Evolutionary conservation across 1,140 invertebrate genomes (phyloP), one percentile per base, ranked within the genome.

Genomic region (Drosophila repleta): DNA sequence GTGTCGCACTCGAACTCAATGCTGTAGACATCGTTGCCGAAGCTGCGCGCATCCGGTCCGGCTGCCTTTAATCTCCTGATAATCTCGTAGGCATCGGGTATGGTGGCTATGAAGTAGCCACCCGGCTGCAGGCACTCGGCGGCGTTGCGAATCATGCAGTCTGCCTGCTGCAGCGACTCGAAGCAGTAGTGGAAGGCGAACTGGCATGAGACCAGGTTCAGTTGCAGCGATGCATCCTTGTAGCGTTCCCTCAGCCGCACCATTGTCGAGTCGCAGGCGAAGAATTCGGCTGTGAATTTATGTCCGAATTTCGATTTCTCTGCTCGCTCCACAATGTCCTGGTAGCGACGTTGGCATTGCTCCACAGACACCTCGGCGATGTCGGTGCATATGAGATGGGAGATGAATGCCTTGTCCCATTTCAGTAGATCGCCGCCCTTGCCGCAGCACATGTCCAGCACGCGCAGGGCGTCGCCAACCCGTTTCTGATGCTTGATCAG

Each of bases 151-250:
- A 99, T 92, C 97, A 99, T 98, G 84, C 95, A 95, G 89, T 98
- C 95, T 1, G 97, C 98, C 93, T 99, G 98, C n/a, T 93, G 90
- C 60, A 98, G 92, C 56, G 96, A 96, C 92, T 99, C 98, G 93
- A 99, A 99, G 83, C 96, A 96, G 82, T 99, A 99, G 92, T 98
- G 97, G 82, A 99, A 96, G 18, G 98, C 96, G 94, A 99, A 99
- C 92, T 99, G 99, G 92, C 98, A 99, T 82, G 97, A 99, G 0
- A 97, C 96, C 4, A 99, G 79, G 92, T 99, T 97, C 85, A 99
- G 94, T 79, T 95, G 93, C 13, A 96, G 94, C 37, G 95, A 95
- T 4, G 95, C 94, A 92, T 97, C 95, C 74, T 94, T 93, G 82
- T 95, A 97, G 80, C 93, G 93, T 55, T 94, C 94, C 56, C 95